These are phyloP conservation scores for Neoarius graeffei DNA, from an alignment of 2,113 vertebrate genomes.

Conservation along the genomic window DNA sequence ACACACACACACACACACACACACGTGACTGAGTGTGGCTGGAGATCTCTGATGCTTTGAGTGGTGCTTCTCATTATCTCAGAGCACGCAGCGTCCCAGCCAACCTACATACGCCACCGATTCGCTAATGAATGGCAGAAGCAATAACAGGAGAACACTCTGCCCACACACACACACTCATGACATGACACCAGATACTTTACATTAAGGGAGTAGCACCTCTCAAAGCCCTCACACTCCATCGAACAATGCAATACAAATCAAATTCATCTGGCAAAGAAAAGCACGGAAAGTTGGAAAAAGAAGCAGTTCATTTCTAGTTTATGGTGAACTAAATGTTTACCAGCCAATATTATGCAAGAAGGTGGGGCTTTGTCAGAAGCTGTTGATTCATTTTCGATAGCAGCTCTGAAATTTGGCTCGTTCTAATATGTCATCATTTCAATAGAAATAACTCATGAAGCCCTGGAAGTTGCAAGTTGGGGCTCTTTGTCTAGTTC, in stretches of 20 bases:
- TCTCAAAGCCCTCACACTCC: background rate
- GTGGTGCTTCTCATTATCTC: conserved; percentile 28
- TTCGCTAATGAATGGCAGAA: background rate
- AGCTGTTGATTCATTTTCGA: background rate
- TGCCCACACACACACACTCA: background rate
- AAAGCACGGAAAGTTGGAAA: background rate
- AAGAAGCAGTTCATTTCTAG: background rate
- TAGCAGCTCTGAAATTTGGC: background rate
- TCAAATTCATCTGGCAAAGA: background rate
- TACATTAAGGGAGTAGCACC: background rate
- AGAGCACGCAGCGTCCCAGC: background rate
- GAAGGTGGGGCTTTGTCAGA: background rate
- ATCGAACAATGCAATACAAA: background rate
- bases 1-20: no score
- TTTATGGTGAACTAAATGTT: background rate
- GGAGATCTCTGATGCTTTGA: conserved; percentile 12
- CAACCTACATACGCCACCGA: background rate
- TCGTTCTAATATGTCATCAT: background rate
- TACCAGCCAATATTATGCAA: background rate
- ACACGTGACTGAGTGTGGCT: background rate
- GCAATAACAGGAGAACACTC: conserved; percentile 33
- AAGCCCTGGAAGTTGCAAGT: no score
- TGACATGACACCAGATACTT: background rate
- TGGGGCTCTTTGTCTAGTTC: no score
- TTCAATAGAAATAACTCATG: background rate